A percentile compares a stretch with the other conserved stretches of the same genome.
phyloP scores from a whole-genome alignment of 2,888 invertebrate species.

The Troides helena region DNA sequence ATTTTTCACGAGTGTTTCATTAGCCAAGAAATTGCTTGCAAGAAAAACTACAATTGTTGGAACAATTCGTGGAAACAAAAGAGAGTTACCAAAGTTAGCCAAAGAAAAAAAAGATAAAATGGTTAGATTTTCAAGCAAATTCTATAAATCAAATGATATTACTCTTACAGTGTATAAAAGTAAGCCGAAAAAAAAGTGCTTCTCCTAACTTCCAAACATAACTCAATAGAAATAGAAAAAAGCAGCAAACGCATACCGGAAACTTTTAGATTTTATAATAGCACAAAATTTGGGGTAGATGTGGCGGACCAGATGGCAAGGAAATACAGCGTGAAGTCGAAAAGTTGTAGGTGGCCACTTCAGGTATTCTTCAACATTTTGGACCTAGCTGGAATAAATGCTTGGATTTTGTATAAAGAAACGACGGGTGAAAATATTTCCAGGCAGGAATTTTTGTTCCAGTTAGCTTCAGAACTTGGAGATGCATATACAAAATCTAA shows the following conservation, averaged over 20 bases:
- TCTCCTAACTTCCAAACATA: neutral
- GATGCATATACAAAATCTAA: neutral
- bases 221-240: neutral
- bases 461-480: neutral
- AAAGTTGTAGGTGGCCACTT: neutral
- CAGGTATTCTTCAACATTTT: neutral
- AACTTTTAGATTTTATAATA: slow-evolving; percentile 15
- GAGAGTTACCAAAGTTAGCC: too few species aligned
- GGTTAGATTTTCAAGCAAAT: neutral
- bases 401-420: neutral
- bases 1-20: too few species aligned
- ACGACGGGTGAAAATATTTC: neutral
- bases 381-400: neutral
- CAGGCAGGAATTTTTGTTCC: neutral
- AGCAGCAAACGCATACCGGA: neutral
- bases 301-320: slow-evolving; percentile 23
- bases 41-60: too few species aligned
- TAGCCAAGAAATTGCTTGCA: too few species aligned
- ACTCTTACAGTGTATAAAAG: neutral
- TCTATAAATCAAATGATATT: neutral
- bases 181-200: neutral
- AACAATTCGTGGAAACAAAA: too few species aligned
- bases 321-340: slow-evolving; percentile 8
- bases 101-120: too few species aligned
- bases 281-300: slow-evolving; percentile 22